A percentile compares a stretch with the other conserved stretches of the same genome.
These are phyloP conservation scores for Podarcis raffonei DNA, from an alignment of 2,113 vertebrate genomes.

Conservation along the genomic window DNA sequence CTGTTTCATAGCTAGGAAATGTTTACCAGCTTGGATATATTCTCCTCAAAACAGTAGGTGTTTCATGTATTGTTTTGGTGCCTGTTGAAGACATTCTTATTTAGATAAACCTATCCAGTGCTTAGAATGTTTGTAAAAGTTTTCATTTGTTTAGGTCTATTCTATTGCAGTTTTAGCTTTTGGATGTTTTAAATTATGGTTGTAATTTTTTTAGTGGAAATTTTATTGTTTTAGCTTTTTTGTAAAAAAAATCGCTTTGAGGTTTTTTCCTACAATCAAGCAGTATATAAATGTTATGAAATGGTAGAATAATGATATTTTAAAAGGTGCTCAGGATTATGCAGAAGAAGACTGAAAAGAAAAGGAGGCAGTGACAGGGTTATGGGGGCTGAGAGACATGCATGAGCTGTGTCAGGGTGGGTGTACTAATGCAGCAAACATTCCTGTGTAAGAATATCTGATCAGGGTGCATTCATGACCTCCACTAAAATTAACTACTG, in stretches of 20 bases:
- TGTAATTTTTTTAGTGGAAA: too few relatives aligned
- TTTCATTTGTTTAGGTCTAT: too few relatives aligned
- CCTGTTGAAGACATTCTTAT: too few relatives aligned
- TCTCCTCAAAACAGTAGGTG: background rate
- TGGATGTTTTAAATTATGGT: too few relatives aligned
- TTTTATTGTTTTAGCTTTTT: too few relatives aligned
- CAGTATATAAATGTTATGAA: too few relatives aligned
- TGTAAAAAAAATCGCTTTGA: too few relatives aligned
- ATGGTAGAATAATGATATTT: background rate
- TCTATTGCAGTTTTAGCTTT: too few relatives aligned
- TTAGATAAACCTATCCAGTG: too few relatives aligned
- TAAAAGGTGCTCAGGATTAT: background rate
- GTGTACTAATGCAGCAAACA: conserved; percentile 44
- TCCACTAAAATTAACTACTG: conserved; percentile 83
- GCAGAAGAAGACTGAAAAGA: background rate
- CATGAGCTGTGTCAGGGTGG: conserved; percentile 23
- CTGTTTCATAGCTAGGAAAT: background rate
- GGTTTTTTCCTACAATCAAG: too few relatives aligned
- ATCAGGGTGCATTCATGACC: conserved; percentile 63
- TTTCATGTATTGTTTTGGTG: background rate
- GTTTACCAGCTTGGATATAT: background rate
- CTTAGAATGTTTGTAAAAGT: too few relatives aligned
- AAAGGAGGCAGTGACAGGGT: background rate
- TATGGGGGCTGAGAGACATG: background rate
- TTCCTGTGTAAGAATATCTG: conserved; percentile 72